Conservation (phyloP, 2,797 vertebrate genomes). For the Dermochelys coriacea region DNA sequence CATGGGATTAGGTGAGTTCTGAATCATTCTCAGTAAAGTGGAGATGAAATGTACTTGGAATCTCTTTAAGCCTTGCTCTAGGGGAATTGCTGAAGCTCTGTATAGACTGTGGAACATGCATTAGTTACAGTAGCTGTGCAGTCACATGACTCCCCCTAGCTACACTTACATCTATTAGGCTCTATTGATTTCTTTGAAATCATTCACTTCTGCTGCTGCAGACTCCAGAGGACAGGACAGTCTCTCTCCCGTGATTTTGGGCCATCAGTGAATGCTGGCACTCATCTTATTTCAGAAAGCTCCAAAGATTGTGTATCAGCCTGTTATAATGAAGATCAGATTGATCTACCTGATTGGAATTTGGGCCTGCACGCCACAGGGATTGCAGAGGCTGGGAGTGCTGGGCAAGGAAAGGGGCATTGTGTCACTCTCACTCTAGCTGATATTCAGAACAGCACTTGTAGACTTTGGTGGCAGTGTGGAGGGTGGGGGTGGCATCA, state of each 20-base stretch:
- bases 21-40: background rate
- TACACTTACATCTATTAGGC: background rate
- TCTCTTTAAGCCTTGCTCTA: background rate
- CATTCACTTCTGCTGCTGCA: background rate
- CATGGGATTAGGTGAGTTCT: background rate
- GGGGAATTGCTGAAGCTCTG: background rate
- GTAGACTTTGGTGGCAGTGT: background rate
- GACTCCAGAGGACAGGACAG: fast-evolving
- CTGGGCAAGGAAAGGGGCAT: background rate
- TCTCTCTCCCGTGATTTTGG: background rate
- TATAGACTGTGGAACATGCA: background rate
- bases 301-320: fast-evolving
- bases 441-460: background rate
- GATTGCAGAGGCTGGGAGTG: background rate
- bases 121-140: background rate
- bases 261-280: background rate
- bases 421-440: fast-evolving
- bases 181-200: background rate
- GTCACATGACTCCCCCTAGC: background rate
- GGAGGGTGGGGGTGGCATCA: background rate
- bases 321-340: fast-evolving
- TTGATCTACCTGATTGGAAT: background rate
- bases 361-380: background rate
- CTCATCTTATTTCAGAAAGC: background rate
- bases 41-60: background rate